Evolutionary conservation across 2,888 invertebrate species (phyloP), one percentile per base, ranked within the genome.

Genomic region (Scaptomyza parva): DNA sequence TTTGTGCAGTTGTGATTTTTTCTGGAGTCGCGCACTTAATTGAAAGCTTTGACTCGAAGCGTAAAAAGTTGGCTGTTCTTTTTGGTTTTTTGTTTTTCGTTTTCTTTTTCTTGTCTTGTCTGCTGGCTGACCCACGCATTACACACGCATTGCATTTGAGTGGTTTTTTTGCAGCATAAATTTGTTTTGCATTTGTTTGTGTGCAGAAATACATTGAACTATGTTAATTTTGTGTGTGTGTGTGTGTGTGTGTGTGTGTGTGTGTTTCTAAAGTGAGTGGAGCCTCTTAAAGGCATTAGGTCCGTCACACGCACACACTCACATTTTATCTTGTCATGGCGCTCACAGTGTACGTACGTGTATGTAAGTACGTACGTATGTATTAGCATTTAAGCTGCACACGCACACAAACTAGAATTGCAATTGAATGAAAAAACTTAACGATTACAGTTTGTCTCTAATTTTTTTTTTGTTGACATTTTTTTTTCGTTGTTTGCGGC

Each of bases 341-440:
- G 33, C 39, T 26, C 39, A 18, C 14, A 30, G 28, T 30, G 8
- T 30, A 55, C 37, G 43, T 11, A 2, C 11, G 18, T 40, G 3
- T 7, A 17, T 12, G 44, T 17, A 7, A 14, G n/a, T 22, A 14
- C 26, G 26, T 44, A 7, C 7, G 17, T 17, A 18, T 18, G 28
- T 9, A n/a, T 47, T 8, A 60, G 55, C 74, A 50, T 67, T 53
- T 39, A 43, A 40, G 28, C 44, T 57, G 28, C 40, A 55, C 53
- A 39, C 20, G 24, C 50, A 62, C 30, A 59, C 47, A 52, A 24
- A 52, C 26, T 43, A n/a, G 14, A 30, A 30, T 47, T 44, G 53
- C 58, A 51, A 50, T 57, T 67, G 60, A 57, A 71, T 45, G 37
- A 73, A 73, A 73, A 73, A 65, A 66, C 47, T 60, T 28, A 28